Evolutionary conservation across 2,888 invertebrate species (phyloP).

Genomic region (Dinocampus coccinellae): DNA sequence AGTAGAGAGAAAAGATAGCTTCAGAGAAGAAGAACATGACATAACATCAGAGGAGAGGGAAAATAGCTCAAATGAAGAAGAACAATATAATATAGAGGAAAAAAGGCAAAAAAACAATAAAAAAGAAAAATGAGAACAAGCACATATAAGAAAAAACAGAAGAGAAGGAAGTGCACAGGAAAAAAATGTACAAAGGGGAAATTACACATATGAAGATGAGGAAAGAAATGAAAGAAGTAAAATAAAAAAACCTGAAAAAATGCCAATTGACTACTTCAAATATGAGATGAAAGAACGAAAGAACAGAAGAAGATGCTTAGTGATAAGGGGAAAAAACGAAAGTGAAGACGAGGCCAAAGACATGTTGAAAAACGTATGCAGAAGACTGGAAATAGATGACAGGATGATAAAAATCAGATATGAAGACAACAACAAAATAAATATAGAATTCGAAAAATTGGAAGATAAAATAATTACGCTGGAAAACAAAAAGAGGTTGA

Average conservation of each 20-base stretch:
- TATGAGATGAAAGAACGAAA: background rate
- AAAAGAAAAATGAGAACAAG: background rate
- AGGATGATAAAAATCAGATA: background rate
- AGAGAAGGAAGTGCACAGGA: background rate
- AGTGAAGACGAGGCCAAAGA: background rate
- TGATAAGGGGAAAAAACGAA: background rate
- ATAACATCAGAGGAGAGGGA: too few relatives aligned
- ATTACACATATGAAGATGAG: constrained; percentile 22
- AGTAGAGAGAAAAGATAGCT: too few relatives aligned
- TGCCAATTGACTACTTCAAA: background rate
- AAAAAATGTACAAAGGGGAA: background rate
- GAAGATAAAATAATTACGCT: constrained; percentile 14
- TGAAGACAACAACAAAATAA: background rate
- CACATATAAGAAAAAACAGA: constrained; percentile 11
- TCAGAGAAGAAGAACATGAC: too few relatives aligned
- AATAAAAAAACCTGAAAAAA: background rate
- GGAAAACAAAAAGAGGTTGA: background rate
- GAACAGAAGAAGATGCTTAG: background rate
- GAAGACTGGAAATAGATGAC: background rate
- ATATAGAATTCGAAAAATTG: background rate
- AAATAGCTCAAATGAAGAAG: too few relatives aligned
- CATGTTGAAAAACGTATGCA: background rate
- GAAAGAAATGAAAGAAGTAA: constrained; percentile 22
- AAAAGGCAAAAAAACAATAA: background rate
- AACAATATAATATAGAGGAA: background rate